phyloP scores from a whole-genome alignment of 2,888 invertebrate genomes.

The Coenonympha arcania region DNA sequence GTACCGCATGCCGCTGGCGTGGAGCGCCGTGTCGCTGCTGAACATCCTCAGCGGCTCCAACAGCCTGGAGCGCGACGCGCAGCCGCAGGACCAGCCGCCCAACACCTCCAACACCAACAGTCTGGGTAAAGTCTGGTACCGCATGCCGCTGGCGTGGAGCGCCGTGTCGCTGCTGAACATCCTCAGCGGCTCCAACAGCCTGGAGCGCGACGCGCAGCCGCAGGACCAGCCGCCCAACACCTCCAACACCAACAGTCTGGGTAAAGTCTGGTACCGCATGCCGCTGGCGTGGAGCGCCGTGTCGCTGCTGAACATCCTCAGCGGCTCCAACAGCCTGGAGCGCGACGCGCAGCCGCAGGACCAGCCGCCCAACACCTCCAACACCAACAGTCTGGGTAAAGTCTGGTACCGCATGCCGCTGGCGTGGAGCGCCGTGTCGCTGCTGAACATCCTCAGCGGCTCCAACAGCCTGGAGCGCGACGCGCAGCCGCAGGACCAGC shows the following conservation, averaged over 20 bases:
- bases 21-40: conserved; percentile 60
- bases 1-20: conserved; percentile 92
- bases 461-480: conserved; percentile 75
- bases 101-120: conserved; percentile 77
- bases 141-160: conserved; percentile 87
- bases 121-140: conserved; percentile 84
- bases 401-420: conserved; percentile 96
- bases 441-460: conserved; percentile 54
- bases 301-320: conserved; percentile 53
- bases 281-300: conserved; percentile 79
- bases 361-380: conserved; percentile 38
- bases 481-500: conserved; percentile 32
- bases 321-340: conserved; percentile 70
- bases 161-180: conserved; percentile 59
- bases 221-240: conserved; percentile 33
- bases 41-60: conserved; percentile 53
- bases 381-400: conserved; percentile 83
- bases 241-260: conserved; percentile 80
- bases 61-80: conserved; percentile 74
- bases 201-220: conserved; percentile 68
- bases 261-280: conserved; percentile 94
- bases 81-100: conserved; percentile 32
- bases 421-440: conserved; percentile 62
- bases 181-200: conserved; percentile 59
- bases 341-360: conserved; percentile 54